Conservation (phyloP, 2,797 vertebrate genomes). For the Phrynocephalus guinanensis region DNA sequence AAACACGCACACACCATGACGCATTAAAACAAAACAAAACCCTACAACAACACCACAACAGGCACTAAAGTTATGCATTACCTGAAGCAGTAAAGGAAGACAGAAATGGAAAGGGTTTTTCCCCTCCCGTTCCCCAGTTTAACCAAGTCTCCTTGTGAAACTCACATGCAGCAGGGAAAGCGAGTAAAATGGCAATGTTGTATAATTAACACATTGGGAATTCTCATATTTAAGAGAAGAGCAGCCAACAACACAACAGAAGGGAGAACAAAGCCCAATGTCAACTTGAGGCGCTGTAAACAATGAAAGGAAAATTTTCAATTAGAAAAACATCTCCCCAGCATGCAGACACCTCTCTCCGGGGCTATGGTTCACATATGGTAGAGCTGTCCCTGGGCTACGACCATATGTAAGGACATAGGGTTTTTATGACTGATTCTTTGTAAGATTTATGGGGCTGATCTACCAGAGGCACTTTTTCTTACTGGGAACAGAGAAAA, state of each 20-base stretch:
- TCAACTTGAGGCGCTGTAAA: conserved; percentile 43
- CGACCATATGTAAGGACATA: conserved; percentile 86
- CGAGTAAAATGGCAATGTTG: conserved; percentile 57
- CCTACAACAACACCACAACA: too few relatives aligned
- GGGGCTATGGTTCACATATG: conserved; percentile 75
- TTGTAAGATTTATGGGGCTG: conserved; percentile 91
- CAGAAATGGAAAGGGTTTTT: background rate
- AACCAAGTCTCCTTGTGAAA: conserved; percentile 50
- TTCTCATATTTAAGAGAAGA: conserved; percentile 45
- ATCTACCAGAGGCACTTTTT: conserved; percentile 89
- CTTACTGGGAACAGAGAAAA: conserved; percentile 54
- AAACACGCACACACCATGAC: background rate
- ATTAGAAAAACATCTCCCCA: background rate
- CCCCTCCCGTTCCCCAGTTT: conserved; percentile 21
- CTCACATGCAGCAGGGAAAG: conserved; percentile 49
- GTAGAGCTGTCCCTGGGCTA: conserved; percentile 76
- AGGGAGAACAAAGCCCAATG: conserved; percentile 14
- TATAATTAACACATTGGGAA: conserved; percentile 62
- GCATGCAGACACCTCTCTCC: conserved; percentile 15
- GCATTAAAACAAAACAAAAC: background rate
- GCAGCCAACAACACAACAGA: conserved; percentile 18
- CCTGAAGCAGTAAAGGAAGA: conserved; percentile 8
- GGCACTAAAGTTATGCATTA: conserved; percentile 20
- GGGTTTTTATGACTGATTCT: conserved; percentile 86
- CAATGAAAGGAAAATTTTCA: conserved; percentile 56